These are phyloP conservation scores for Paramuricea clavata DNA, from an alignment of 92 coral and sea anemone genomes.

Conservation along the genomic window DNA sequence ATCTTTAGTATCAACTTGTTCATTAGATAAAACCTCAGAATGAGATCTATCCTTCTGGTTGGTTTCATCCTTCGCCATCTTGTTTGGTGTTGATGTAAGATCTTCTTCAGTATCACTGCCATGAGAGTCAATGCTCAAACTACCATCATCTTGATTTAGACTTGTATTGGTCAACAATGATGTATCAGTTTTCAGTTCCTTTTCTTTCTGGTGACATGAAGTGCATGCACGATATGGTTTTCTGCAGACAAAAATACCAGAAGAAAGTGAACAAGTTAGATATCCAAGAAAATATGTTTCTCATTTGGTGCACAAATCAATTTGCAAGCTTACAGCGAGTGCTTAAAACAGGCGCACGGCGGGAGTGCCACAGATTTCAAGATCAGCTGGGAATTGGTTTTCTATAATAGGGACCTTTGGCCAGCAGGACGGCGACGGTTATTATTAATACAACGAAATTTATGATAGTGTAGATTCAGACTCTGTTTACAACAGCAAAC, in stretches of 20 bases:
- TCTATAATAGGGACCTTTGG: no score
- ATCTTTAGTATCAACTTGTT: background rate
- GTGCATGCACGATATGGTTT: slow-evolving; percentile 85
- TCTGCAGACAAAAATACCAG: slow-evolving; percentile 53
- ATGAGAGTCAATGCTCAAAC: slow-evolving; percentile 16
- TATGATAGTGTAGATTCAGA: no score
- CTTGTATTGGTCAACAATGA: slow-evolving; percentile 8
- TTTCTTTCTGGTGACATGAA: slow-evolving; percentile 74
- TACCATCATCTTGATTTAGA: slow-evolving; percentile 8
- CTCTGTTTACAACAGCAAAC: no score
- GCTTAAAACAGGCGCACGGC: no score
- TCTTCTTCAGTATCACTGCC: slow-evolving; percentile 39
- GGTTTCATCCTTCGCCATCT: background rate
- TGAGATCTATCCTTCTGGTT: background rate
- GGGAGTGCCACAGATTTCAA: no score
- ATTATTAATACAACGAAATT: no score
- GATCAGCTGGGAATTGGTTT: no score
- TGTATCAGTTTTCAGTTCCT: slow-evolving; percentile 63
- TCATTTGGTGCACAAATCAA: no score
- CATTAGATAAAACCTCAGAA: background rate
- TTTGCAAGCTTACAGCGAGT: no score
- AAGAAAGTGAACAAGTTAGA: no score
- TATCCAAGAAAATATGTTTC: no score
- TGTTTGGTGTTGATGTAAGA: background rate
- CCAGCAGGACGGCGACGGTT: no score